phyloP scores from a whole-genome alignment of 2,113 vertebrate genomes.

The Mormoops blainvillei region DNA sequence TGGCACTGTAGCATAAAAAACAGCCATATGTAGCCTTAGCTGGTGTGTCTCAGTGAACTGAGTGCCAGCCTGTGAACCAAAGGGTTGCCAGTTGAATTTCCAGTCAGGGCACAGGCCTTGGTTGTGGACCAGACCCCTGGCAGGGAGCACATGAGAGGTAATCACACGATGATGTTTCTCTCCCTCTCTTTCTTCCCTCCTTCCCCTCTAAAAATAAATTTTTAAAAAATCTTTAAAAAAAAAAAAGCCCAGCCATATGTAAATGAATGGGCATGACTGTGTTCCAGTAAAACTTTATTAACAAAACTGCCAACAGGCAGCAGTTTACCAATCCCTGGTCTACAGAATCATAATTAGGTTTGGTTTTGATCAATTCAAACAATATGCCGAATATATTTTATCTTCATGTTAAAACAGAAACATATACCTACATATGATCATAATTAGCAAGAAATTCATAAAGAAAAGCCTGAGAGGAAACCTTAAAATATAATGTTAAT shows the following conservation, averaged over 20 bases:
- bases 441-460: not conserved
- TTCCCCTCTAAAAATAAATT: too few species aligned
- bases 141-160: too few species aligned
- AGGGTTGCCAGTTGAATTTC: too few species aligned
- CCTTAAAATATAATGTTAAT: not conserved
- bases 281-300: conserved; percentile 4
- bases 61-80: too few species aligned
- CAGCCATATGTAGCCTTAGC: not conserved
- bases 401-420: conserved; percentile 23
- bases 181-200: too few species aligned
- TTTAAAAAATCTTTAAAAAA: too few species aligned
- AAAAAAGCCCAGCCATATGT: not conserved
- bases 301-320: not conserved
- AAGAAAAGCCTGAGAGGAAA: not conserved
- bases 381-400: not conserved
- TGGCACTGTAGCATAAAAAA: not conserved
- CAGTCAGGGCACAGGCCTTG: too few species aligned
- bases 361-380: not conserved
- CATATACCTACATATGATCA: not conserved
- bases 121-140: too few species aligned
- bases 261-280: not conserved
- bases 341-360: not conserved
- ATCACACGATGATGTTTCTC: too few species aligned
- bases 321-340: not conserved
- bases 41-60: too few species aligned